Percentiles rank a stretch among this genome's conserved stretches.
Evolutionary conservation across 2,888 invertebrate genomes (phyloP).

Genomic region (Zeuzera pyrina): DNA sequence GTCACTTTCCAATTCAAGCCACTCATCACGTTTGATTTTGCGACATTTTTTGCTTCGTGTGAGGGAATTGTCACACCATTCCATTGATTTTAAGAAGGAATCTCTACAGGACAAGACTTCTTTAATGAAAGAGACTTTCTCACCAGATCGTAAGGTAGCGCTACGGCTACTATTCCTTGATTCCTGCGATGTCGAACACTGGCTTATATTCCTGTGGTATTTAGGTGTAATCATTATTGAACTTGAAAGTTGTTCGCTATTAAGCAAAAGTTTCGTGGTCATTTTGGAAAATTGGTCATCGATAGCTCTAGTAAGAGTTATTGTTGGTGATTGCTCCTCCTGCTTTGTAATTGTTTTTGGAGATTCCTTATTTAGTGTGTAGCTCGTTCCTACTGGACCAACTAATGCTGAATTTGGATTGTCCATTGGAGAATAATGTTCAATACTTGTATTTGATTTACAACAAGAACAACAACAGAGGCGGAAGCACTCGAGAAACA

Average conservation of each 20-base stretch:
- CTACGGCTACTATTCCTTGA: conserved; percentile 30
- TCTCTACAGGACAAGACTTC: conserved; percentile 59
- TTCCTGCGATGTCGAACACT: conserved; percentile 22
- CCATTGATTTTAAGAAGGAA: conserved; percentile 57
- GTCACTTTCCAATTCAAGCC: conserved; percentile 50
- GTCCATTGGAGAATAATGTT: conserved; percentile 28
- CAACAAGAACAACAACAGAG: conserved; percentile 38
- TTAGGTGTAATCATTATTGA: conserved; percentile 19
- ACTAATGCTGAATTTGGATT: conserved; percentile 42
- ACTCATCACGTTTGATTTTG: conserved; percentile 50
- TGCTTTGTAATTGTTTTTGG: conserved; percentile 12
- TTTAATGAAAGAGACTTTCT: conserved; percentile 59
- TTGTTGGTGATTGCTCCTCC: conserved; percentile 16
- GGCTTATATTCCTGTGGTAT: conserved; percentile 1
- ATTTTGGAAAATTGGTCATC: conserved; percentile 38
- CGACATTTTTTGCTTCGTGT: conserved; percentile 56
- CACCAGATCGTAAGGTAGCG: conserved; percentile 54
- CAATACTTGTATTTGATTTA: conserved; percentile 22
- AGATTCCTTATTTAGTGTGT: conserved; percentile 33
- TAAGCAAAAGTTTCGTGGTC: conserved; percentile 40
- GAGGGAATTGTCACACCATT: conserved; percentile 65
- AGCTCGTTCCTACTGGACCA: conserved; percentile 40
- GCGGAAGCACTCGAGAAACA: conserved; percentile 29
- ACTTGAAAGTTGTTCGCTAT: conserved; percentile 37
- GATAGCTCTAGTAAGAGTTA: conserved; percentile 25